Percentiles rank a stretch among this genome's conserved stretches.
Conservation (phyloP, 2,113 vertebrate genomes). For the Machaerirhynchus nigripectus region DNA sequence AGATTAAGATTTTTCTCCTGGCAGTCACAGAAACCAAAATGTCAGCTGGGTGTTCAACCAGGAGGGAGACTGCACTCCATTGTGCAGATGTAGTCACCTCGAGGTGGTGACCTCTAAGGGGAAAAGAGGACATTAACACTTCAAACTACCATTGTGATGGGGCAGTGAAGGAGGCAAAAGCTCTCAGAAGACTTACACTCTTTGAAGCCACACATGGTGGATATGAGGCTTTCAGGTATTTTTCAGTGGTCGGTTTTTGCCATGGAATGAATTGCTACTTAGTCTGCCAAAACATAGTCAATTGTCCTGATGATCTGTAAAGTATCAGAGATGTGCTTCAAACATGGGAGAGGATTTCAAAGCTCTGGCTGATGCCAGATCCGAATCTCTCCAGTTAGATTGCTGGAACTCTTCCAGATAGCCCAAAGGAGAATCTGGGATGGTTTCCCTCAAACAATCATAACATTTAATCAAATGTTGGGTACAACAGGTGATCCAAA, state of each 20-base stretch:
- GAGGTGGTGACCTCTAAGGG: neutral
- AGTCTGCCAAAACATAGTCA: neutral
- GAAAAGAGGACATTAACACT: neutral
- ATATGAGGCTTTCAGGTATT: neutral
- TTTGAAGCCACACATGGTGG: neutral
- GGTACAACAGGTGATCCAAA: neutral
- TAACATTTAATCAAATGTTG: neutral
- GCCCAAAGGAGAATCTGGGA: neutral
- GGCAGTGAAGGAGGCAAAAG: neutral
- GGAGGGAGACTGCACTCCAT: neutral
- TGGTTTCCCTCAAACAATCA: neutral
- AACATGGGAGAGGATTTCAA: neutral
- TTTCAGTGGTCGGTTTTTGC: neutral
- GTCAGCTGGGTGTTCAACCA: neutral
- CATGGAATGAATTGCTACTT: neutral
- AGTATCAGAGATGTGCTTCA: neutral
- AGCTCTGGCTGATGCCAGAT: neutral
- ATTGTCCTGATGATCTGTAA: neutral
- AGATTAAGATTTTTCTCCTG: neutral
- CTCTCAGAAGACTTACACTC: neutral
- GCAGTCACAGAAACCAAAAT: neutral
- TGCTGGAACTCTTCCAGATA: neutral
- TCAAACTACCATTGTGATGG: neutral
- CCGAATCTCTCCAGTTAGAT: neutral
- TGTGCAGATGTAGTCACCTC: rapidly evolving